Conservation (phyloP, 2,113 vertebrate genomes). For the Pimephales promelas region DNA sequence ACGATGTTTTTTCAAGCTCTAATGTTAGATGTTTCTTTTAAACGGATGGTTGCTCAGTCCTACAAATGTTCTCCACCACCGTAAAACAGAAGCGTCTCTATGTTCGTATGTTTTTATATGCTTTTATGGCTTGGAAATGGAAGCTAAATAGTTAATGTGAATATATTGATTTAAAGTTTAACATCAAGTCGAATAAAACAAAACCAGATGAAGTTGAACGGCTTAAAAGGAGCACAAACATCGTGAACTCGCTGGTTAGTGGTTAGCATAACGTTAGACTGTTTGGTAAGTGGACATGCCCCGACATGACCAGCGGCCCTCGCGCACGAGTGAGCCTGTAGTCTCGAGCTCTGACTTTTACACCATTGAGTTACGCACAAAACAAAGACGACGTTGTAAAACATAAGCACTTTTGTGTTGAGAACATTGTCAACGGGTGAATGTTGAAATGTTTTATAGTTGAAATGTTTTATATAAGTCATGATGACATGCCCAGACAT, state of each 20-base stretch:
- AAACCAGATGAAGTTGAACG: not conserved
- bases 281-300: conserved; percentile 35
- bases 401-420: not conserved
- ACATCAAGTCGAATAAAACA: not conserved
- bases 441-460: not conserved
- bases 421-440: too few species aligned
- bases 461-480: too few species aligned
- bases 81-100: not conserved
- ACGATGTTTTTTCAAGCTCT: not conserved
- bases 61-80: not conserved
- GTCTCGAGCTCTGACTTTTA: not conserved
- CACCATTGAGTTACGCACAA: not conserved
- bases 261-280: too few species aligned
- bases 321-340: not conserved
- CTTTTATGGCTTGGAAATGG: not conserved
- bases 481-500: conserved; percentile 2
- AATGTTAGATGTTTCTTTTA: not conserved
- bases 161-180: not conserved
- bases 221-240: not conserved
- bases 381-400: not conserved
- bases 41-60: not conserved
- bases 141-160: too few species aligned
- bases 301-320: not conserved
- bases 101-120: too few species aligned
- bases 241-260: not conserved